A percentile compares a stretch with the other conserved stretches of the same genome.
Evolutionary conservation across 1,140 invertebrate species (phyloP).

Genomic region (Drosophila watanabei): DNA sequence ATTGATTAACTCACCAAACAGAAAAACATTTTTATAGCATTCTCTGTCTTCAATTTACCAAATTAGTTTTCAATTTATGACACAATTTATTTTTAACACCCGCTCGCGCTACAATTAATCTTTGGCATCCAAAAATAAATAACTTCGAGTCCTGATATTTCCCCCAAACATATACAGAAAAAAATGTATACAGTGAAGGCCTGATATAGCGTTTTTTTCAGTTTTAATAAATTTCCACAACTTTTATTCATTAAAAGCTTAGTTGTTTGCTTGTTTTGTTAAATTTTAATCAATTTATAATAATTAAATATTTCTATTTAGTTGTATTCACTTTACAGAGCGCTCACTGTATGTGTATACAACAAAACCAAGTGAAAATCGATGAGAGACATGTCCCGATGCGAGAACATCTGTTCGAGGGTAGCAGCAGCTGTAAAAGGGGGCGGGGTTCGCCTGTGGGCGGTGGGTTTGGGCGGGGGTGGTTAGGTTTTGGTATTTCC

Average conservation of each 20-base stretch:
- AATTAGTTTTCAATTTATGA: constrained; percentile 47
- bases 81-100: constrained; percentile 36
- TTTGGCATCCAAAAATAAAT: constrained; percentile 39
- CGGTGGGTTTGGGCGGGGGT: constrained; percentile 32
- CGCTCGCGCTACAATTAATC: constrained; percentile 26
- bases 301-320: neutral
- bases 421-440: constrained; percentile 48
- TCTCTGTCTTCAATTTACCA: neutral
- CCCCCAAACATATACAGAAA: constrained; percentile 8
- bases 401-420: constrained; percentile 51
- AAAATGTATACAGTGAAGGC: neutral
- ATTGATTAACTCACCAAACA: constrained; percentile 11
- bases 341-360: constrained; percentile 15
- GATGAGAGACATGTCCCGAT: constrained; percentile 56
- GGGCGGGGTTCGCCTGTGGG: constrained; percentile 29
- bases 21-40: constrained; percentile 13
- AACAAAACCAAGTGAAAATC: constrained; percentile 51
- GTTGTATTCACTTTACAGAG: neutral
- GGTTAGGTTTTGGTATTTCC: constrained; percentile 31
- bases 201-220: neutral
- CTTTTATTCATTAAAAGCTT: too few species aligned
- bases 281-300: neutral
- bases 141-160: constrained; percentile 20
- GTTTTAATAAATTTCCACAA: neutral
- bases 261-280: accelerated